Conservation (phyloP, 2,888 invertebrate species). For the Pterostichus madidus region DNA sequence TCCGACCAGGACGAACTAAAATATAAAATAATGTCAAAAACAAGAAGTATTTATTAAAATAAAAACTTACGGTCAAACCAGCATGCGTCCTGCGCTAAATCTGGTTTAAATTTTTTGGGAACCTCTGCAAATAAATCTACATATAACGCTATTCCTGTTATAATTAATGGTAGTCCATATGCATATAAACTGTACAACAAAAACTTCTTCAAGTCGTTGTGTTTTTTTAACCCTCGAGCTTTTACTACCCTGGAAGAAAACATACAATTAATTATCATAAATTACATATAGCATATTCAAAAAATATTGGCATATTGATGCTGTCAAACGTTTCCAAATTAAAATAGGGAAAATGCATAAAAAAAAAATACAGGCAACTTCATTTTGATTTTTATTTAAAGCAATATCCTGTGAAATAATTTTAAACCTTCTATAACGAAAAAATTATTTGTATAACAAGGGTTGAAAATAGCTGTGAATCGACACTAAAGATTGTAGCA, state of each 20-base stretch:
- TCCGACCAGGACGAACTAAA: neutral
- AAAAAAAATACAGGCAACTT: too few species aligned
- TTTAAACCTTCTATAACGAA: too few species aligned
- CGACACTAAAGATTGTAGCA: too few species aligned
- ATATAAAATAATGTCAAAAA: neutral
- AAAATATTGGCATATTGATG: too few species aligned
- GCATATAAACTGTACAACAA: slow-evolving; percentile 83
- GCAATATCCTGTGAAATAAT: too few species aligned
- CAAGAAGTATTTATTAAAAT: neutral
- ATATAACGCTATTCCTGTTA: slow-evolving; percentile 79
- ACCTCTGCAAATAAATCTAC: slow-evolving; percentile 78
- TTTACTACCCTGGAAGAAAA: slow-evolving; percentile 52
- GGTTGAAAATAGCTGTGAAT: too few species aligned
- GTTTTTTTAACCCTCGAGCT: slow-evolving; percentile 60
- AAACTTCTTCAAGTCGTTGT: slow-evolving; percentile 79
- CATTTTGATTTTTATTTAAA: too few species aligned
- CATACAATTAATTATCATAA: neutral
- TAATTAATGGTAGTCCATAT: slow-evolving; percentile 81
- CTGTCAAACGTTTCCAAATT: too few species aligned
- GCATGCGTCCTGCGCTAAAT: slow-evolving; percentile 81
- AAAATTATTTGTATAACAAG: too few species aligned
- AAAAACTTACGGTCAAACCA: slow-evolving; percentile 81
- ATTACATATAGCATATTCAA: too few species aligned
- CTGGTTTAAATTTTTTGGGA: slow-evolving; percentile 77
- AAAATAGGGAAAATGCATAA: too few species aligned